Evolutionary conservation across 2,113 vertebrate genomes (phyloP), one percentile per base, ranked within the genome.

Genomic region (Tiliqua scincoides): DNA sequence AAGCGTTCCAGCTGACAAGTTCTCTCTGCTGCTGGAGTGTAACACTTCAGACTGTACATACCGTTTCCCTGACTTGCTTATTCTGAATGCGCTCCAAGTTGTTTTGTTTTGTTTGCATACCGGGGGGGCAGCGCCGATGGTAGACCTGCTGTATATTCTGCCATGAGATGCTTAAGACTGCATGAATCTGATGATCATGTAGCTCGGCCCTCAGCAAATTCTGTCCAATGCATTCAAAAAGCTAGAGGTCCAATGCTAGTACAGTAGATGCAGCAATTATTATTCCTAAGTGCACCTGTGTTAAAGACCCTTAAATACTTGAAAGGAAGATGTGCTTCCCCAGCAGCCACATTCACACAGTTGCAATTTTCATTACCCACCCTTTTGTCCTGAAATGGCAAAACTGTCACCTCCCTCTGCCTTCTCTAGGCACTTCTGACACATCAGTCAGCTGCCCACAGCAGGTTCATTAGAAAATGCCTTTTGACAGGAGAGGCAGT

Each of bases 401-500:
- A 43, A 89, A 89, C 89, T 72, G 84, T 91, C 88, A 84, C 87
- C 89, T 92, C 79, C 40, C 54, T 76, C 54, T 43, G 0, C 0
- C 72, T 78, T 87, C 71, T 82, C 54, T 30, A 83, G 65, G 85
- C 84, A 73, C 40, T 93, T 91, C 79, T 84, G 85, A 77, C 68
- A 70, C 80, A 54, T 89, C 85, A 76, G 87, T 85, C 92, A 84
- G 54, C 40, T 88, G 88, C 91, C 89, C 88, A 75, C 21, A 89
- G 90, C 78, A 52, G 21, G 76, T 85, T 43, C 32, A 5, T 63
- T 85, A 82, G 0, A 3, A n/a, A 85, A 92, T 85, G 57, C 27
- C 85, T 95, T 93, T 75, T 91, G 92, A 94, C 89, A 86, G 89
- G 84, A 82, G 67, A 0, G 17, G 71, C 74, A 79, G 73, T 76